A percentile compares a stretch with the other conserved stretches of the same genome.
Evolutionary conservation across 2,888 invertebrate genomes (phyloP).

Genomic region (Brachynemurus nebulosus): DNA sequence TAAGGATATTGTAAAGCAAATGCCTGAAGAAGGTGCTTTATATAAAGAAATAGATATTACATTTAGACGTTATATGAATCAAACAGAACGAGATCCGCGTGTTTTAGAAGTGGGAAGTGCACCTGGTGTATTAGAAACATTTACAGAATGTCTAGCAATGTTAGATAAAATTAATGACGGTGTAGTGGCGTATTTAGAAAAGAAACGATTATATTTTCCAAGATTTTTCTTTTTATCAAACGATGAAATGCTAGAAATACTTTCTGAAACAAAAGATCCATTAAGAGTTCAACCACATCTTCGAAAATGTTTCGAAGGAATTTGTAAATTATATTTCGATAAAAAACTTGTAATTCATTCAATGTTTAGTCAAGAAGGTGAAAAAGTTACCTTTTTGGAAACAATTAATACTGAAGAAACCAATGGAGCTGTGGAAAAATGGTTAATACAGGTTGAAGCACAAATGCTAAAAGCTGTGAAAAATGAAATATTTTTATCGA

Average conservation of each 20-base stretch:
- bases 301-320: slow-evolving; percentile 80
- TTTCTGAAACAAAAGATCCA: slow-evolving; percentile 81
- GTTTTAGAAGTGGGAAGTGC: slow-evolving; percentile 52
- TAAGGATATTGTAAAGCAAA: slow-evolving; percentile 71
- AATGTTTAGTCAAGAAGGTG: slow-evolving; percentile 65
- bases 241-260: slow-evolving; percentile 79
- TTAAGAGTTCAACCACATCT: slow-evolving; percentile 71
- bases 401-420: slow-evolving; percentile 54
- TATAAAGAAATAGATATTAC: slow-evolving; percentile 59
- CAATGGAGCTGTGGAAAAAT: slow-evolving; percentile 73
- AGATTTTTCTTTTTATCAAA: slow-evolving; percentile 85
- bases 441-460: slow-evolving; percentile 71
- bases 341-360: slow-evolving; percentile 54
- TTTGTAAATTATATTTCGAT: slow-evolving; percentile 60
- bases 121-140: slow-evolving; percentile 51
- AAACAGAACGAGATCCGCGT: slow-evolving; percentile 45
- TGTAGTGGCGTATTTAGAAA: slow-evolving; percentile 69
- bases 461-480: slow-evolving; percentile 62
- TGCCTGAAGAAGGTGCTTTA: slow-evolving; percentile 71
- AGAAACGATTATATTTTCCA: slow-evolving; percentile 69
- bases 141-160: slow-evolving; percentile 50
- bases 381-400: slow-evolving; percentile 49
- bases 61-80: slow-evolving; percentile 51
- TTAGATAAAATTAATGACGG: slow-evolving; percentile 74
- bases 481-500: slow-evolving; percentile 52